Base-by-base conservation (phyloP, 2,113 vertebrate species). In the Hyperopisus bebe region DNA sequence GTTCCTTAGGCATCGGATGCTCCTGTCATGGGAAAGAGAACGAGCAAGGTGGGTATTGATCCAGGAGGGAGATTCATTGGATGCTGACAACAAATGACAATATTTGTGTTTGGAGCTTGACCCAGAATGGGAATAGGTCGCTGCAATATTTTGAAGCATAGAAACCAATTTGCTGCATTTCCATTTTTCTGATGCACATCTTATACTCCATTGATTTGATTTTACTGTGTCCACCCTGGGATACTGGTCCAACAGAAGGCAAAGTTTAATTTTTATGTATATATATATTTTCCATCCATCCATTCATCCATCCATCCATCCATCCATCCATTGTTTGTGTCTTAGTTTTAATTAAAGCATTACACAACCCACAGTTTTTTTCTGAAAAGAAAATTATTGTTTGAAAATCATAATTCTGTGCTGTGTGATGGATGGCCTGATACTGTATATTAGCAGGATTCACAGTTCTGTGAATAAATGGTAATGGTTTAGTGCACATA, bases 1-100 rank as follows among this genome's bases (percentile, higher is more conserved):
- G 94, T 99, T 98, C n/a, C 97, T 95, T 91, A 99, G 95, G 92
- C 97, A 97, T 21, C 97, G 96, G 92, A 99, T 99, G 92, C 98
- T 98, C 96, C 98, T 99, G 93, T 10, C 51, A 70, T 31, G 62
- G 62, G 10, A 70, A n/a, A 31, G 27, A 70, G 11, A 70, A 70
- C 27, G n/a, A 27, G n/a, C 9, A 27, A 66, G 62, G n/a, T 66
- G 62, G 62, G n/a, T 27, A 66, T 66, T 66, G 62, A 70, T 31
- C 62, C 62, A 11, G 62, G n/a, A 70, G n/a, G 62, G 62, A 70
- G 62, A 31, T 70, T 70, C 62, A 70, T 13, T 13, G 62, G 62
- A 70, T 70, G 62, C n/a, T 70, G n/a, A 70, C n/a, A 31, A 13
- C 62, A 70, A 70, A 70, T 70, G 62, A 70, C 62, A 31, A 5